Conservation (phyloP, 2,113 vertebrate species). For the Alces alces region DNA sequence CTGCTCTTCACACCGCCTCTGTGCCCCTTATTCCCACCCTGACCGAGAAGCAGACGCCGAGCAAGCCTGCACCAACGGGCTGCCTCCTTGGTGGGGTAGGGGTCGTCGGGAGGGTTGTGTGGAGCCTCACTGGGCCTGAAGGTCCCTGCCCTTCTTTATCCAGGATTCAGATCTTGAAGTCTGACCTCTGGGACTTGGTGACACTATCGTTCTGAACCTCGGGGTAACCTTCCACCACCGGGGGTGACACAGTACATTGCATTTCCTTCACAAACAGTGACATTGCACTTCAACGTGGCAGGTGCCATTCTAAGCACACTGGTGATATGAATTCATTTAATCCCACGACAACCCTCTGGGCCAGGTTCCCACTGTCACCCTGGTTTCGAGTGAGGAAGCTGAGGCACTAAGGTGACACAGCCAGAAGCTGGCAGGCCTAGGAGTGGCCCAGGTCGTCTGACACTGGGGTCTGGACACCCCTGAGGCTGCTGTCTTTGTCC, state of each 20-base stretch:
- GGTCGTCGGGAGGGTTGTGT: no score
- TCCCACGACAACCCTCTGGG: not conserved
- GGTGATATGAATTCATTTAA: not conserved
- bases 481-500: fast-evolving
- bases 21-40: not conserved
- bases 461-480: fast-evolving
- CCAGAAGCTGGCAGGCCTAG: no score
- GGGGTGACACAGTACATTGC: not conserved
- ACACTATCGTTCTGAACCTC: not conserved
- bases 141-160: not conserved
- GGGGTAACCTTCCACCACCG: not conserved
- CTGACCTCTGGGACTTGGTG: not conserved
- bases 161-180: not conserved
- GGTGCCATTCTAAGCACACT: not conserved
- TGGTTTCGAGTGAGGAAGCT: not conserved
- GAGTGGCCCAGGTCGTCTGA: not conserved
- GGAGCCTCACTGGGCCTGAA: not conserved
- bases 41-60: not conserved
- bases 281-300: not conserved
- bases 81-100: not conserved
- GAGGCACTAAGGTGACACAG: not conserved
- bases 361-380: not conserved
- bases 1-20: not conserved
- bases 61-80: fast-evolving
- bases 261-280: not conserved